Conservation (phyloP, 2,888 invertebrate species). For the Habrosyne pyritoides region DNA sequence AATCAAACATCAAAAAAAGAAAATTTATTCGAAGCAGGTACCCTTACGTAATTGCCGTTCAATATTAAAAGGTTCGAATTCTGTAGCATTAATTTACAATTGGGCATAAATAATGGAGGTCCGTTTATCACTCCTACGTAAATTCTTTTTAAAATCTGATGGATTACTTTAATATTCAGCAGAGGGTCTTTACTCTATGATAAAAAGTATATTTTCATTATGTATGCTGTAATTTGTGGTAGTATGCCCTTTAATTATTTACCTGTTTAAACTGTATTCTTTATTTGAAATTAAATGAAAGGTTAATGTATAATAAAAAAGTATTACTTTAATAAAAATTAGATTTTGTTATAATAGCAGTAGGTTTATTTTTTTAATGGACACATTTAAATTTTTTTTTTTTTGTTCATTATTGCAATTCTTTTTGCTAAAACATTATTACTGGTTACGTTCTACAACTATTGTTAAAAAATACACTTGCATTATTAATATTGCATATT, state of each 20-base stretch:
- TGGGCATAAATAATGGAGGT: not conserved
- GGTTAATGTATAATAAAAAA: too few relatives aligned
- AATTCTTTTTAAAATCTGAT: not conserved
- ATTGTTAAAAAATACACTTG: slow-evolving; percentile 15
- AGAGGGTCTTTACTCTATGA: not conserved
- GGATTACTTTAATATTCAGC: slow-evolving; percentile 1
- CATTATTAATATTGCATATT: slow-evolving; percentile 18
- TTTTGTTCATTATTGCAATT: too few relatives aligned
- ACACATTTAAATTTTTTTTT: too few relatives aligned
- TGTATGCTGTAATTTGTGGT: too few relatives aligned
- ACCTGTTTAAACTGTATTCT: not conserved
- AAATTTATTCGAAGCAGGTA: not conserved
- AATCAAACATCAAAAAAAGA: not conserved
- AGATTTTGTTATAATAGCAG: too few relatives aligned
- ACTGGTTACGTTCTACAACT: slow-evolving; percentile 29
- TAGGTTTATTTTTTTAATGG: too few relatives aligned
- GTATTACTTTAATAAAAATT: too few relatives aligned
- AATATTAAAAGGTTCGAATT: slow-evolving; percentile 1
- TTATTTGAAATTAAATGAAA: too few relatives aligned
- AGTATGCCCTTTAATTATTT: too few relatives aligned
- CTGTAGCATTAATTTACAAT: not conserved
- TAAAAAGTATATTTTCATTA: not conserved
- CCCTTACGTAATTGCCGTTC: not conserved
- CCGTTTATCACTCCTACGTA: slow-evolving; percentile 3
- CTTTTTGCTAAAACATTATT: slow-evolving; percentile 24